These are phyloP conservation scores for Cabera pusaria DNA, from an alignment of 2,888 invertebrate species.

Conservation along the genomic window DNA sequence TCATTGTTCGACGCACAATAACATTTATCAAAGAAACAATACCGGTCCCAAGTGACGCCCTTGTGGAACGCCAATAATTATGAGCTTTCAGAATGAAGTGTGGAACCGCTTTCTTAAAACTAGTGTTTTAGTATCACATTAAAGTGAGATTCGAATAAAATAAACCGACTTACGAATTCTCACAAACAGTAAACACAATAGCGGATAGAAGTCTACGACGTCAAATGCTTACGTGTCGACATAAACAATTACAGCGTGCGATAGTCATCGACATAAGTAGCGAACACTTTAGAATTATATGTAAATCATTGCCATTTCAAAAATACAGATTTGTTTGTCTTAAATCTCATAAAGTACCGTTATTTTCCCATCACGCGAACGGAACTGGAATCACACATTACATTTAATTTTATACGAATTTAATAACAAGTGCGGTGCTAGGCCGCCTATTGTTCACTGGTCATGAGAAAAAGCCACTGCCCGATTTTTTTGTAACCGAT, in stretches of 20 bases:
- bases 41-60: slow-evolving; percentile 22
- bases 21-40: slow-evolving; percentile 25
- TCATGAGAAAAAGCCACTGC: slow-evolving; percentile 72
- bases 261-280: slow-evolving; percentile 45
- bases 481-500: slow-evolving; percentile 68
- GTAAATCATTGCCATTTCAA: slow-evolving; percentile 50
- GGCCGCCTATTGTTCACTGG: slow-evolving; percentile 64
- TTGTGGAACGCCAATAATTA: slow-evolving; percentile 24
- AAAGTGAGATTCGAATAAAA: slow-evolving; percentile 25
- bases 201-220: slow-evolving; percentile 27
- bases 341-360: slow-evolving; percentile 62
- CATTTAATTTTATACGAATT: slow-evolving; percentile 83
- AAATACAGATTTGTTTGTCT: slow-evolving; percentile 49
- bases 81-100: slow-evolving; percentile 9
- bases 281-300: slow-evolving; percentile 45
- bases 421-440: slow-evolving; percentile 79
- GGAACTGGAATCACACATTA: slow-evolving; percentile 81
- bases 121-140: slow-evolving; percentile 17
- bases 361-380: slow-evolving; percentile 77
- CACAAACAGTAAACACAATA: slow-evolving; percentile 30
- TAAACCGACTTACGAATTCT: slow-evolving; percentile 24
- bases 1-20: slow-evolving; percentile 21
- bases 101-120: slow-evolving; percentile 16
- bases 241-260: slow-evolving; percentile 38
- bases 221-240: slow-evolving; percentile 35